Percentiles rank a stretch among this genome's conserved stretches.
phyloP scores from a whole-genome alignment of 2,113 vertebrate genomes.

The Struthidea cinerea region DNA sequence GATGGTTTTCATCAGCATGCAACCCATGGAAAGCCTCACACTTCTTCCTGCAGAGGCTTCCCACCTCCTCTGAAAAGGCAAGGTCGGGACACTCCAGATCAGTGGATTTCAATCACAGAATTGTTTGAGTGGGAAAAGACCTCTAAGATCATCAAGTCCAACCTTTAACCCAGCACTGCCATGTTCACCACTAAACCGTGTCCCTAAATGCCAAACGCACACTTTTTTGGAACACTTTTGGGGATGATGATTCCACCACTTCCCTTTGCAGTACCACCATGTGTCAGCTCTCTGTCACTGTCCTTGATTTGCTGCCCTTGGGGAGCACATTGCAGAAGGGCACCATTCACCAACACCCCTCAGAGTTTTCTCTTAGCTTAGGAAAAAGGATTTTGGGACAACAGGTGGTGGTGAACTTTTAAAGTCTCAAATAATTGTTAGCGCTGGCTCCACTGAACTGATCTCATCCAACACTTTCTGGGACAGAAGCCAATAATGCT shows the following conservation, averaged over 20 bases:
- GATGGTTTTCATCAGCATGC: not conserved
- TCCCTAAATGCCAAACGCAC: not conserved
- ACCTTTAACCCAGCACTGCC: not conserved
- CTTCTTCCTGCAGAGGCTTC: not conserved
- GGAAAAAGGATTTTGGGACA: not conserved
- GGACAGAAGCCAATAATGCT: constrained; percentile 39
- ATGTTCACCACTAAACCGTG: not conserved
- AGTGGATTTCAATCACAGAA: not conserved
- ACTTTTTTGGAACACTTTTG: not conserved
- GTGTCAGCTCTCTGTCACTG: not conserved
- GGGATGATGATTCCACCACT: not conserved
- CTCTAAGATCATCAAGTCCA: not conserved
- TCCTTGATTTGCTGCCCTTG: not conserved
- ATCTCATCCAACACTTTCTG: constrained; percentile 47
- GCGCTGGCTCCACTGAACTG: not conserved
- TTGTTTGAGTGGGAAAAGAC: not conserved
- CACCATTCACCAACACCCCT: not conserved
- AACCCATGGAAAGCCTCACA: not conserved
- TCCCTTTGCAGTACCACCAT: not conserved
- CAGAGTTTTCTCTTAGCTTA: not conserved
- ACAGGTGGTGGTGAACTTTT: constrained; percentile 38
- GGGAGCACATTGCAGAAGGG: rapidly evolving
- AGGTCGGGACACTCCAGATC: not conserved
- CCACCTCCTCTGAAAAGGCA: not conserved
- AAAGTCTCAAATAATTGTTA: not conserved